Conservation (phyloP, 2,113 vertebrate species). For the Protomyctophum bolini region DNA sequence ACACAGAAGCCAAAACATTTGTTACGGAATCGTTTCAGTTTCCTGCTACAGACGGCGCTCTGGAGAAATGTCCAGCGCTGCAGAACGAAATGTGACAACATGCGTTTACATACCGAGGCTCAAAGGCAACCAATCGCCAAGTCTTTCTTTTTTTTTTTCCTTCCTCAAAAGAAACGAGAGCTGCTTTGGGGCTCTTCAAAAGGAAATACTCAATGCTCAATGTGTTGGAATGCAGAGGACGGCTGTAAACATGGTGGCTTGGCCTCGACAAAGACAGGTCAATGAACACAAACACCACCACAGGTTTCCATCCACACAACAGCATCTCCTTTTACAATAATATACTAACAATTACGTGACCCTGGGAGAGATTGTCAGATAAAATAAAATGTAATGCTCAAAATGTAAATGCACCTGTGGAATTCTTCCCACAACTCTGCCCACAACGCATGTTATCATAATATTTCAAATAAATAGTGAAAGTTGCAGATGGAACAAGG, state of each 20-base stretch:
- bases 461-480: no score
- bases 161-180: slow-evolving; percentile 51
- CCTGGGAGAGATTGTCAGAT: no score
- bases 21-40: slow-evolving; percentile 73
- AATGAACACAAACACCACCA: no score
- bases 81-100: slow-evolving; percentile 69
- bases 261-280: no score
- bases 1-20: slow-evolving; percentile 78
- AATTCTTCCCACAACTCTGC: no score
- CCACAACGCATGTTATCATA: no score
- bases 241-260: background rate
- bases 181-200: slow-evolving; percentile 24
- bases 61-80: slow-evolving; percentile 53
- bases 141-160: slow-evolving; percentile 10
- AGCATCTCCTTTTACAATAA: no score
- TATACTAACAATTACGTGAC: no score
- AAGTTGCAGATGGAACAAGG: no score
- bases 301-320: no score
- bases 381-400: no score
- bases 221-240: slow-evolving; percentile 33
- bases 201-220: slow-evolving; percentile 10
- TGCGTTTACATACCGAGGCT: slow-evolving; percentile 54
- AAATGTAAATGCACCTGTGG: no score
- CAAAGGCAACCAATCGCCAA: slow-evolving; percentile 60
- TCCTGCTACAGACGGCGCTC: slow-evolving; percentile 48